These are phyloP conservation scores for Coregonus sp. DNA, from an alignment of 2,797 vertebrate genomes.

Conservation along the genomic window DNA sequence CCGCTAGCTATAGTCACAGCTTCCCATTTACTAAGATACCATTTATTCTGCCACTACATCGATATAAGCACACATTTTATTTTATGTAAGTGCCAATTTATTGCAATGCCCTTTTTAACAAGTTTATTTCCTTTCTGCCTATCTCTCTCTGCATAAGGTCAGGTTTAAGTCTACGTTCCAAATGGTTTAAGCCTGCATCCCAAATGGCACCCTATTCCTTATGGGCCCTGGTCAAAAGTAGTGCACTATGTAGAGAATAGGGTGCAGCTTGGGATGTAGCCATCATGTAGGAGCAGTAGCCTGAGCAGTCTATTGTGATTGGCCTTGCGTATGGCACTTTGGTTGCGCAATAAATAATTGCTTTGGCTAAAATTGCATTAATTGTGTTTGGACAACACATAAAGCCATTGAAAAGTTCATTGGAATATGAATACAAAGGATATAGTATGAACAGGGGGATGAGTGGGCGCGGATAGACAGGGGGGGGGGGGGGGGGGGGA, in stretches of 20 bases:
- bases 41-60: conserved; percentile 26
- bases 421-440: conserved; percentile 46
- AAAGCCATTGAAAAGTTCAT: conserved; percentile 32
- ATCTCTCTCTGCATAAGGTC: conserved; percentile 43
- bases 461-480: background rate
- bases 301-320: conserved; percentile 59
- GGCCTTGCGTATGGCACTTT: conserved; percentile 51
- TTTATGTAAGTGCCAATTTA: conserved; percentile 60
- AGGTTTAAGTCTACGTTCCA: conserved; percentile 9
- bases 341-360: conserved; percentile 61
- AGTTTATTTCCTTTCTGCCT: conserved; percentile 48
- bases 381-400: conserved; percentile 64
- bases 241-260: background rate
- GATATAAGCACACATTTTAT: conserved; percentile 38
- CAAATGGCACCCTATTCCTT: background rate
- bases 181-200: background rate
- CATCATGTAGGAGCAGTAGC: conserved; percentile 24
- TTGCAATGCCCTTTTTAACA: conserved; percentile 68
- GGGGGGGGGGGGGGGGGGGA: background rate
- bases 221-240: background rate
- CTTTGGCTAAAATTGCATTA: conserved; percentile 61
- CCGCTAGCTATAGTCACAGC: conserved; percentile 11
- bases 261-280: background rate
- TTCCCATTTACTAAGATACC: conserved; percentile 34
- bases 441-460: background rate